Evolutionary conservation across 1,140 invertebrate genomes (phyloP).

Genomic region (Drosophila micromelanica): DNA sequence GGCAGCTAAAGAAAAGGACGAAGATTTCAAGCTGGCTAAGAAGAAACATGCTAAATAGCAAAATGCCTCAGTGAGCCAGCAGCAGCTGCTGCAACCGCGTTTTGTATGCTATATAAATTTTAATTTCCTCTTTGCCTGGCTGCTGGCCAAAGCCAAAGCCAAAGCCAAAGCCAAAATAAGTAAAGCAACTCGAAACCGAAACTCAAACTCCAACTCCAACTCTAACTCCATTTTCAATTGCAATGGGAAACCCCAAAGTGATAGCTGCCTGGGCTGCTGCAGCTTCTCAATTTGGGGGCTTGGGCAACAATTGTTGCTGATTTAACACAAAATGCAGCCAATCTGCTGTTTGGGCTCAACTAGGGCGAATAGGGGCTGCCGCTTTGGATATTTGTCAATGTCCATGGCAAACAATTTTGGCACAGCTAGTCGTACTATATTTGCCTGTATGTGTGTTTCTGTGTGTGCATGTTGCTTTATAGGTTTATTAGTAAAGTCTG

Average conservation of each 20-base stretch:
- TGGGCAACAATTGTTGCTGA: slow-evolving; percentile 76
- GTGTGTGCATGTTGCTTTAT: slow-evolving; percentile 20
- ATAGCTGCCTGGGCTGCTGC: slow-evolving; percentile 28
- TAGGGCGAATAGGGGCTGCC: slow-evolving; percentile 10
- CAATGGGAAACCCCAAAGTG: slow-evolving; percentile 46
- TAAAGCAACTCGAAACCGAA: slow-evolving; percentile 40
- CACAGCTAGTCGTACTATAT: slow-evolving; percentile 5
- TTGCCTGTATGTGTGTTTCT: background rate
- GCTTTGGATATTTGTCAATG: slow-evolving; percentile 47
- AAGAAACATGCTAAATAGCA: slow-evolving; percentile 67
- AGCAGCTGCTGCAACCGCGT: slow-evolving; percentile 41
- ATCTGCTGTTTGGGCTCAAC: slow-evolving; percentile 35
- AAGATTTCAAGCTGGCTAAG: slow-evolving; percentile 17
- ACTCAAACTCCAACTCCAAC: slow-evolving; percentile 30
- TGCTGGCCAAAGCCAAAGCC: slow-evolving; percentile 50
- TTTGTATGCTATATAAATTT: slow-evolving; percentile 73
- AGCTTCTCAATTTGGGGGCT: slow-evolving; percentile 37
- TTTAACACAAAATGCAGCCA: slow-evolving; percentile 77
- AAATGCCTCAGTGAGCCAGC: slow-evolving; percentile 45
- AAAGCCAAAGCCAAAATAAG: slow-evolving; percentile 38
- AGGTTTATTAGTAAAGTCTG: slow-evolving; percentile 41
- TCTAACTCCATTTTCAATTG: slow-evolving; percentile 24
- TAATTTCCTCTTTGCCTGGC: slow-evolving; percentile 70
- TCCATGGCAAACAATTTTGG: slow-evolving; percentile 42
- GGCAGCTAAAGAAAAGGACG: slow-evolving; percentile 5